Conservation (phyloP, 2,113 vertebrate genomes). For the Panthera tigris region DNA sequence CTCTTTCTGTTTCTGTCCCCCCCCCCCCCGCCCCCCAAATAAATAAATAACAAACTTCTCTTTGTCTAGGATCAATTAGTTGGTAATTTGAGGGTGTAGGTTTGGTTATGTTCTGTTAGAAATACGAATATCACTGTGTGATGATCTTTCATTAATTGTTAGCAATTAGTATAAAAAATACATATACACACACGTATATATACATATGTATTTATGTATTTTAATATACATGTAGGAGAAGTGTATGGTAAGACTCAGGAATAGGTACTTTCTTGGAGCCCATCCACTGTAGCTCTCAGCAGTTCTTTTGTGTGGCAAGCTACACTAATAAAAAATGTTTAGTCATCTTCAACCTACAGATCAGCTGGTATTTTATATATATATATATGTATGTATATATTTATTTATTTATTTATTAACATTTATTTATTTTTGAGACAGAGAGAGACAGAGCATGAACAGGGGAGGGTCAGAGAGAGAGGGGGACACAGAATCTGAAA, state of each 20-base stretch:
- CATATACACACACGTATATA: neutral
- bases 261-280: constrained; percentile 18
- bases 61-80: neutral
- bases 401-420: too few species aligned
- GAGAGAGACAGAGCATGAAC: too few species aligned
- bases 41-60: neutral
- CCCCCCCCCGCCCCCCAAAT: too few species aligned
- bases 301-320: constrained; percentile 14
- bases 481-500: too few species aligned
- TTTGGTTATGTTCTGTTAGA: constrained; percentile 53
- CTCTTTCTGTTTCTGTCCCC: too few species aligned
- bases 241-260: neutral
- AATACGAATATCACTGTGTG: neutral
- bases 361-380: neutral
- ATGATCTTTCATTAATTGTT: constrained; percentile 42
- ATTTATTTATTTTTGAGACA: too few species aligned
- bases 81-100: neutral
- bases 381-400: neutral
- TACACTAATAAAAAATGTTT: neutral
- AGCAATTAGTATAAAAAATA: neutral
- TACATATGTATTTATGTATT: neutral
- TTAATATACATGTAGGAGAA: neutral
- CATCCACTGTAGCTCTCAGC: neutral
- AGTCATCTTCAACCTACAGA: constrained; percentile 27
- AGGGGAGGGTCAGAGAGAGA: too few species aligned